Base-by-base conservation (phyloP, 1,140 invertebrate species). In the Rhizoglyphus robini region DNA sequence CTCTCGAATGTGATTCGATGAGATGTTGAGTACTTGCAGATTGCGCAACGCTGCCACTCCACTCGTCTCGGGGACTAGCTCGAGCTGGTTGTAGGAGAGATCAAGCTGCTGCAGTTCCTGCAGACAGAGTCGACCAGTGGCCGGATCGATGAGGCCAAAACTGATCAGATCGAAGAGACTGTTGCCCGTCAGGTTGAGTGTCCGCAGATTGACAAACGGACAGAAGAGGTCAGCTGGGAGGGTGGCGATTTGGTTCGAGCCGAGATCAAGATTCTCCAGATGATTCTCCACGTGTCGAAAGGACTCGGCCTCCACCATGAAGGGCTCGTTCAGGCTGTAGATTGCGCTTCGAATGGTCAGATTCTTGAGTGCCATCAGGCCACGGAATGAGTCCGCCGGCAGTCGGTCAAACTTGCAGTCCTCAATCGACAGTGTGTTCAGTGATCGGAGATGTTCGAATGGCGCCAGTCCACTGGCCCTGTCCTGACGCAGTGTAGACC, bases 31-130 rank as follows among this genome's bases (percentile, higher is more conserved):
- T 71, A 85, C 83, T 65, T 83, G 82, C 30, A 93, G 75, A 41
- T 87, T 81, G 59, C 84, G 79, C 11, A 92, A 74, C 5, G 83
- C 81, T 60, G 85, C 84, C 69, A 92, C 88, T 4, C 84, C 84
- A 46, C 58, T 60, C 23, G 83, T 83, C 27, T 85, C 81, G 64
- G 86, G 85, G 66, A 93, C 73, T 36, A 83, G 84, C 70, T 88
- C 86, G 29, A 89, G 79, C 70, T 85, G 83, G 77, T 89, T 89
- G 70, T 80, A 74, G 58, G 86, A 86, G n/a, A 86, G 81, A 75
- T 92, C 89, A 54, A 93, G 76, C 25, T 84, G 81, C 74, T 88
- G 85, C 60, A 92, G 81, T 70, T 90, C 87, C 68, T 89, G 75
- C 34, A 82, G 82, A 73, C 88, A 92, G 2, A 59, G 67, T 41